A percentile compares a stretch with the other conserved stretches of the same genome.
Conservation (phyloP, 1,140 invertebrate genomes). For the Drosophila bipectinata region DNA sequence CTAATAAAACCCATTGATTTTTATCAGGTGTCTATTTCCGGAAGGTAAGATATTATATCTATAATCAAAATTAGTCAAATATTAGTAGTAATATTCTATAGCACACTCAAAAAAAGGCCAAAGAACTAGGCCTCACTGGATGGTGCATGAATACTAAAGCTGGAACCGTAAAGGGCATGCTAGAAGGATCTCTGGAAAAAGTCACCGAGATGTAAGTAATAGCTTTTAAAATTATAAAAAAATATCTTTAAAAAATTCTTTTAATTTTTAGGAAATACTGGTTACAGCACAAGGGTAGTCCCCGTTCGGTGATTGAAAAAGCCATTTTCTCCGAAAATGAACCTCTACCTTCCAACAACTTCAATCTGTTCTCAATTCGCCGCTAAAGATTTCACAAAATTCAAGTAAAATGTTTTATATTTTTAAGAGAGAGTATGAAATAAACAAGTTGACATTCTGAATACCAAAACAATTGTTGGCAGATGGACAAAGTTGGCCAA, state of each 20-base stretch:
- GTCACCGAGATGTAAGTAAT: conserved; percentile 55
- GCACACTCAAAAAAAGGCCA: conserved; percentile 57
- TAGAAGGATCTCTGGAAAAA: conserved; percentile 52
- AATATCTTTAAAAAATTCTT: too few relatives aligned
- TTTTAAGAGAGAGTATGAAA: conserved; percentile 16
- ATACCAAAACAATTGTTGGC: conserved; percentile 38
- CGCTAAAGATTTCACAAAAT: conserved; percentile 14
- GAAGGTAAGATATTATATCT: conserved; percentile 30
- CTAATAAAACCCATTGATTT: neutral
- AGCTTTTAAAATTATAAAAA: too few relatives aligned
- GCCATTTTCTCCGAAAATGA: conserved; percentile 57
- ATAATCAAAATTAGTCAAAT: too few relatives aligned
- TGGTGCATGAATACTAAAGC: conserved; percentile 66
- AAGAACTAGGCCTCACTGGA: conserved; percentile 44
- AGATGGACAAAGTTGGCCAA: conserved; percentile 49
- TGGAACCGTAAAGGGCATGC: conserved; percentile 57
- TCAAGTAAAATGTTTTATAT: neutral
- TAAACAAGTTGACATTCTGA: conserved; percentile 2
- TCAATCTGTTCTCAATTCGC: conserved; percentile 43
- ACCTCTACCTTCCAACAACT: conserved; percentile 30
- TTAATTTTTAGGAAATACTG: conserved; percentile 44
- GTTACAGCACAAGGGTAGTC: conserved; percentile 65
- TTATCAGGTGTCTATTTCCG: conserved; percentile 53
- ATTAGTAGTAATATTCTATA: neutral
- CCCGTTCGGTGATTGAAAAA: conserved; percentile 52